Evolutionary conservation across 1,140 invertebrate genomes (phyloP).

Genomic region (Heliconius melpomene): DNA sequence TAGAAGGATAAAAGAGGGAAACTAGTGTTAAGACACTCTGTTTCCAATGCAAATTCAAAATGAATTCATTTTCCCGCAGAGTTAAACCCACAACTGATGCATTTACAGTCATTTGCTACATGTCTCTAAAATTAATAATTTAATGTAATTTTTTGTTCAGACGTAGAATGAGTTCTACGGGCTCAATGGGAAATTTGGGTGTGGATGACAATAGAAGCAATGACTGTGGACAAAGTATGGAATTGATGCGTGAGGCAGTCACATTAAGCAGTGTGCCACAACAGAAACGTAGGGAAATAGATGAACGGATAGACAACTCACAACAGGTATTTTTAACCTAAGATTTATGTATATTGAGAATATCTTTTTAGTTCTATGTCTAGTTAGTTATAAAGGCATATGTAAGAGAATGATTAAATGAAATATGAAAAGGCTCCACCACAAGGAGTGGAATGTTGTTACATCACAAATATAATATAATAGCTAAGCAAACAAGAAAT

Average conservation of each 20-base stretch:
- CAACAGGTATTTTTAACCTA: constrained; percentile 50
- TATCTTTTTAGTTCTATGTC: too few relatives aligned
- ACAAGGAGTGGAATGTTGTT: too few relatives aligned
- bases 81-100: too few relatives aligned
- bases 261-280: constrained; percentile 69
- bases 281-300: constrained; percentile 59
- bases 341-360: background rate
- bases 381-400: too few relatives aligned
- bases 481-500: too few relatives aligned
- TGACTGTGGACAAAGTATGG: constrained; percentile 48
- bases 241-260: constrained; percentile 53
- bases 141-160: constrained; percentile 52
- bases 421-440: too few relatives aligned
- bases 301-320: constrained; percentile 57
- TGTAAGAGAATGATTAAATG: too few relatives aligned
- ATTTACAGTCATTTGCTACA: too few relatives aligned
- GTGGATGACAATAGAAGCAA: constrained; percentile 69
- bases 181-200: constrained; percentile 83
- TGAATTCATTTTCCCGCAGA: background rate
- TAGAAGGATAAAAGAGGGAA: too few relatives aligned
- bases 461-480: too few relatives aligned
- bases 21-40: too few relatives aligned
- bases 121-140: too few relatives aligned
- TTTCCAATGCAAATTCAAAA: background rate
- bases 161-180: constrained; percentile 87